Percentiles rank a stretch among this genome's conserved stretches.
These are phyloP conservation scores for Thunnus albacares DNA, from an alignment of 2,797 vertebrate genomes.

Conservation along the genomic window DNA sequence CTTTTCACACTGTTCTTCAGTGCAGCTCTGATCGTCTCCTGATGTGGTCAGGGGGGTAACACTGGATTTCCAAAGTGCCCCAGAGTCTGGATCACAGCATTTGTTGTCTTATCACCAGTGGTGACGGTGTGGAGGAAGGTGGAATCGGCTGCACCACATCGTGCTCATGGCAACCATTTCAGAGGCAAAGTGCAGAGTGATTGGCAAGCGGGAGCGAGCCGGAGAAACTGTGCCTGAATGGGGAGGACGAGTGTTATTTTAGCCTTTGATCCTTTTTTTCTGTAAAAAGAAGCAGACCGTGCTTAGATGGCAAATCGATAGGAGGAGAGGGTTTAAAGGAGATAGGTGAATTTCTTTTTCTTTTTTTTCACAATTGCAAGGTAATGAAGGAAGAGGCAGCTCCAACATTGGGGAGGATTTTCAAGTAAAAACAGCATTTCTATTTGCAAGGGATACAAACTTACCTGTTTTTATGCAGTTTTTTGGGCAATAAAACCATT, in stretches of 20 bases:
- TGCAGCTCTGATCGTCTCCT: neutral
- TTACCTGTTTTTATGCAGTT: constrained; percentile 8
- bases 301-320: constrained; percentile 40
- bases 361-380: constrained; percentile 16
- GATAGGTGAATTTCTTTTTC: constrained; percentile 9
- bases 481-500: neutral
- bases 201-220: constrained; percentile 23
- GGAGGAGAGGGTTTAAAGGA: constrained; percentile 22
- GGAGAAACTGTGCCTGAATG: neutral
- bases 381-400: constrained; percentile 14
- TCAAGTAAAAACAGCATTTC: constrained; percentile 18
- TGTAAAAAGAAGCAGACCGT: constrained; percentile 22
- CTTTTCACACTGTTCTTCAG: neutral
- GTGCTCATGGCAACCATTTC: constrained; percentile 55
- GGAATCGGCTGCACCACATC: constrained; percentile 35
- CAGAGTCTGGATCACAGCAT: constrained; percentile 24
- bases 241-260: constrained; percentile 28
- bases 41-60: constrained; percentile 18
- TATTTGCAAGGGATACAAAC: neutral
- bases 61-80: neutral
- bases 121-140: constrained; percentile 37
- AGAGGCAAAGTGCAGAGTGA: constrained; percentile 44
- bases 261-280: constrained; percentile 23
- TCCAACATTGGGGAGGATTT: constrained; percentile 25
- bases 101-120: constrained; percentile 51